Conservation (phyloP, 1,140 invertebrate genomes). For the Colletes latitarsis region DNA sequence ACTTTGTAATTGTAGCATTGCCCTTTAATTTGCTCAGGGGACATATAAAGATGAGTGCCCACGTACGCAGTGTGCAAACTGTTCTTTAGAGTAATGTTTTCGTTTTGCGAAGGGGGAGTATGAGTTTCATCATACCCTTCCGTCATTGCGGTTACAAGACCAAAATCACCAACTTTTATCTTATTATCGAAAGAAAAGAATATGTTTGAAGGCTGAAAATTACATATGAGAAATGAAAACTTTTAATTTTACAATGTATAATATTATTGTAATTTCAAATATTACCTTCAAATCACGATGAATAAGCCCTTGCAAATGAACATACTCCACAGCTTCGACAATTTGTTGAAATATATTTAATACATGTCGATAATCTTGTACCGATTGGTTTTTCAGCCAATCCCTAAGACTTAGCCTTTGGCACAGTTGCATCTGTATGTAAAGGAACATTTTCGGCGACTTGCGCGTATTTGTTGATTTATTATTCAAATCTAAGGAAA, state of each 20-base stretch:
- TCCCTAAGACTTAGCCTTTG: conserved; percentile 93
- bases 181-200: conserved; percentile 95
- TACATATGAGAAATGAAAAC: conserved; percentile 39
- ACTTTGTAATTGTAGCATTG: conserved; percentile 95
- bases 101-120: conserved; percentile 63
- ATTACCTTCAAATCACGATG: conserved; percentile 96
- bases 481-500: conserved; percentile 77
- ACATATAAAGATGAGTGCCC: conserved; percentile 98
- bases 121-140: conserved; percentile 82
- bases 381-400: conserved; percentile 87
- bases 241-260: neutral
- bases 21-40: conserved; percentile 93
- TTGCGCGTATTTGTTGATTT: conserved; percentile 57
- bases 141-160: conserved; percentile 92
- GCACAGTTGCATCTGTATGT: conserved; percentile 99
- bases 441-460: conserved; percentile 88
- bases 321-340: conserved; percentile 95
- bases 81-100: conserved; percentile 54
- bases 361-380: conserved; percentile 80
- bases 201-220: conserved; percentile 93
- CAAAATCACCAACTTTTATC: conserved; percentile 98
- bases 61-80: conserved; percentile 85
- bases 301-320: conserved; percentile 94
- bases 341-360: conserved; percentile 95
- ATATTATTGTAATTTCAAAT: neutral